Percentiles rank a stretch among this genome's conserved stretches.
Evolutionary conservation across 2,797 vertebrate genomes (phyloP).

Genomic region (Spinibarbus caldwelli): DNA sequence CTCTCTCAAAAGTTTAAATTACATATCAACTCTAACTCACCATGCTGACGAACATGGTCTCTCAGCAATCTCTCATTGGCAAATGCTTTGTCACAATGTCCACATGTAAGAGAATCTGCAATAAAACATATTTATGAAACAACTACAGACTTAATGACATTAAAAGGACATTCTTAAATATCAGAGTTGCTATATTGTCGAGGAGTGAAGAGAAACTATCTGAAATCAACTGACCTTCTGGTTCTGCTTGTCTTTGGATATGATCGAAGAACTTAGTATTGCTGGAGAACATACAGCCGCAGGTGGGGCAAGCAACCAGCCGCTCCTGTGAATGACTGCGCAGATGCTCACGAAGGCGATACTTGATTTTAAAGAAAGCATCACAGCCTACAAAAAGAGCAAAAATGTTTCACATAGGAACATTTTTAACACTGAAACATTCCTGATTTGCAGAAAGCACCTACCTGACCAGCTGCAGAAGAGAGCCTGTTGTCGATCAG

Average conservation of each 20-base stretch:
- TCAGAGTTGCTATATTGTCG: neutral
- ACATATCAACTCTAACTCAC: slow-evolving; percentile 55
- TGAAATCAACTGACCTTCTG: slow-evolving; percentile 65
- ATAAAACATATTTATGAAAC: slow-evolving; percentile 15
- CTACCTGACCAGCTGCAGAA: slow-evolving; percentile 79
- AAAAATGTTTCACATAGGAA: neutral
- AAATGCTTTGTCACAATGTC: slow-evolving; percentile 80
- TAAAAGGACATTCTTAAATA: neutral
- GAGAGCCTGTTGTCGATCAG: slow-evolving; percentile 77
- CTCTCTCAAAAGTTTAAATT: neutral
- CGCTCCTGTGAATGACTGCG: slow-evolving; percentile 77
- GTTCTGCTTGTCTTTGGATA: slow-evolving; percentile 77
- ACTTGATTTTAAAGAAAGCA: slow-evolving; percentile 77
- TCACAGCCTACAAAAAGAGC: slow-evolving; percentile 67
- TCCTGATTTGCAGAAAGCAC: neutral
- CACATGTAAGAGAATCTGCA: slow-evolving; percentile 78
- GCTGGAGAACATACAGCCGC: slow-evolving; percentile 82
- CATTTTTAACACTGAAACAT: neutral
- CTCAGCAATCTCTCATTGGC: slow-evolving; percentile 78
- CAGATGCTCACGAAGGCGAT: slow-evolving; percentile 77
- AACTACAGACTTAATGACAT: neutral
- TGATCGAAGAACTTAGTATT: slow-evolving; percentile 81
- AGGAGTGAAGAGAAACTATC: neutral
- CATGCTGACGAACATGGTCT: slow-evolving; percentile 77
- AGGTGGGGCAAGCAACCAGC: slow-evolving; percentile 76